phyloP scores from a whole-genome alignment of 1,140 invertebrate species.

The Diachasmimorpha longicaudata region DNA sequence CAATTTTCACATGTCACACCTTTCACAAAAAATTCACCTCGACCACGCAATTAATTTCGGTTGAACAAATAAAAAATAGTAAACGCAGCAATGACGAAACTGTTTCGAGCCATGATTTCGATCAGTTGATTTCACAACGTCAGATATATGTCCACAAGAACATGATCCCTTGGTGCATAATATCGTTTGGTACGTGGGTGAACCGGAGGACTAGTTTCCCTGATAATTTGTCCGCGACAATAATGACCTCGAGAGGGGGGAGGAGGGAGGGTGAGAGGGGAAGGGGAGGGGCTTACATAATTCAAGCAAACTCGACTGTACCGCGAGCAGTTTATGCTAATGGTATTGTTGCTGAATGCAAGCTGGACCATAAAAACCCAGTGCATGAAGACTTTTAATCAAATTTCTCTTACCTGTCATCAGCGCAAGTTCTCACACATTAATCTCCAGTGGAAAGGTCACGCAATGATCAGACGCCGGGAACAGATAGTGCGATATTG shows the following conservation, averaged over 20 bases:
- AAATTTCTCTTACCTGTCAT: not conserved
- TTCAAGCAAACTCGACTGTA: not conserved
- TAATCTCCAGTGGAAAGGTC: not conserved
- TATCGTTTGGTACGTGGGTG: slow-evolving; percentile 1
- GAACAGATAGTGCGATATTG: not conserved
- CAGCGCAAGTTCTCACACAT: not conserved
- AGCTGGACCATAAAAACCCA: not conserved
- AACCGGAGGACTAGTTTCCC: slow-evolving; percentile 13
- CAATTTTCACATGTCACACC: not conserved
- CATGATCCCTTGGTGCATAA: slow-evolving; percentile 13
- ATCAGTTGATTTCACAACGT: slow-evolving; percentile 17
- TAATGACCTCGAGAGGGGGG: not conserved
- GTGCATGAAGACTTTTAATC: not conserved
- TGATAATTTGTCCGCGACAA: slow-evolving; percentile 14
- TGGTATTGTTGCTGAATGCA: not conserved
- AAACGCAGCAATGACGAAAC: not conserved
- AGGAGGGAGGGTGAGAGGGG: too few species aligned
- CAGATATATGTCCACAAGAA: not conserved
- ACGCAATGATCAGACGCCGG: not conserved
- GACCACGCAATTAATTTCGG: not conserved
- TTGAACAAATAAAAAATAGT: not conserved
- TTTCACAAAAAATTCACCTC: not conserved
- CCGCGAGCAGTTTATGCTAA: not conserved
- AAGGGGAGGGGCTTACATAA: not conserved
- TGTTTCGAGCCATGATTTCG: slow-evolving; percentile 1